Evolutionary conservation across 2,113 vertebrate species (phyloP), one percentile per base, ranked within the genome.

Genomic region (Bubalus kerabau): DNA sequence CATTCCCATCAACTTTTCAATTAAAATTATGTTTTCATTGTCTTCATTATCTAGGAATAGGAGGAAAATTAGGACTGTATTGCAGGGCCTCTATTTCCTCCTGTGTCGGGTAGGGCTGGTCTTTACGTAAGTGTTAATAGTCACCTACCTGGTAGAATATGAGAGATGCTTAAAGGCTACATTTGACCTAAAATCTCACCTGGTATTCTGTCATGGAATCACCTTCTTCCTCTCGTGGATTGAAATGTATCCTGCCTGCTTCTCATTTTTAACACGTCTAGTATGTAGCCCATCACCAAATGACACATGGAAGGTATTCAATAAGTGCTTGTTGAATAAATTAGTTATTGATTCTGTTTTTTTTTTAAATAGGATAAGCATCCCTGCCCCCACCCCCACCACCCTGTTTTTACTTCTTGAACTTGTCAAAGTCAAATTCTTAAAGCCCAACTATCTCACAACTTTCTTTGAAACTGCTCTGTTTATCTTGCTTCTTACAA

Each of bases 231-330:
- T 81, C 64, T 96, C 48, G 6, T 92, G 54, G 36, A 32, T 26
- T 82, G 6, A 90, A 94, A 78, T 91, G 54, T 76, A 67, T 74
- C 26, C 32, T 91, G 2, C 7, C 59, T 84, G 32, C 14, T 74
- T 93, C 71, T 93, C 82, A 88, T 88, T 95, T 90, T 93, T 76
- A 96, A 85, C 40, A 92, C 14, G 56, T 81, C 21, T 88, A 62
- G 14, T 56, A 94, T 85, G 48, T 32, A 67, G 7, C 13, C 40
- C 12, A 76, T 78, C 30, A 87, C 52, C 52, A 48, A 92, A 19
- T 91, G 62, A 57, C 43, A 87, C n/a, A 80, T 30, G 71, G 11
- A 89, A 86, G 28, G 32, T 86, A 26, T 80, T 91, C 64, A 85
- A 30, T 74, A 89, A 87, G 48, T 87, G 23, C 62, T 85, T 94